A percentile compares a stretch with the other conserved stretches of the same genome.
Conservation (phyloP, 2,888 invertebrate genomes). For the Mactromeris polynyma region DNA sequence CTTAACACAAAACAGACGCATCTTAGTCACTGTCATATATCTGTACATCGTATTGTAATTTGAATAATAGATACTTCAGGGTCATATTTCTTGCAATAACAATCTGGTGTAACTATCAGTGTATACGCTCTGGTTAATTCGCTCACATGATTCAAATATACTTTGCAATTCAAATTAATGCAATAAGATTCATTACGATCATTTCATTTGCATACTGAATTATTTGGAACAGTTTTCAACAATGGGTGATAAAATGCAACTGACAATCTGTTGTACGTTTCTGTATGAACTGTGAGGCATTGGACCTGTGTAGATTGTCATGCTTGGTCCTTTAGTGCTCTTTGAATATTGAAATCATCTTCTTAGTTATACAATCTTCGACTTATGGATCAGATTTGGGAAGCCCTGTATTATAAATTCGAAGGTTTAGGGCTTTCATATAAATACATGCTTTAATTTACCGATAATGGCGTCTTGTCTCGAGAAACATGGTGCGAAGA, state of each 20-base stretch:
- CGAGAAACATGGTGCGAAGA: background rate
- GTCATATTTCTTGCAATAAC: background rate
- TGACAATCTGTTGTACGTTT: no score
- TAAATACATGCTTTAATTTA: background rate
- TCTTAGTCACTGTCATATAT: background rate
- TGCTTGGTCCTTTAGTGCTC: no score
- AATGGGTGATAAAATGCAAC: no score
- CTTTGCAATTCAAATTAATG: slow-evolving; percentile 1
- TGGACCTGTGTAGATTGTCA: no score
- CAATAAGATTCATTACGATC: background rate
- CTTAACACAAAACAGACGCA: background rate
- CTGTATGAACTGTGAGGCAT: no score
- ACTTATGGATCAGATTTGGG: no score
- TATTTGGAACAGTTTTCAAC: background rate
- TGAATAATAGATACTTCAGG: background rate
- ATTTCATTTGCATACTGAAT: background rate
- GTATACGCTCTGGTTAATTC: background rate
- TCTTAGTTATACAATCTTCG: no score
- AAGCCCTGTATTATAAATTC: no score
- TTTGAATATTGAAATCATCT: no score
- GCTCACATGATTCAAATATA: background rate
- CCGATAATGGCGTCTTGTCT: background rate
- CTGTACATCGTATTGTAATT: background rate
- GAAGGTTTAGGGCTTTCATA: no score
- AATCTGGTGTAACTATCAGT: background rate